Evolutionary conservation across 37 sponge, comb jelly and placozoan genomes (phyloP).

Genomic region (Lycopodina hypogea): DNA sequence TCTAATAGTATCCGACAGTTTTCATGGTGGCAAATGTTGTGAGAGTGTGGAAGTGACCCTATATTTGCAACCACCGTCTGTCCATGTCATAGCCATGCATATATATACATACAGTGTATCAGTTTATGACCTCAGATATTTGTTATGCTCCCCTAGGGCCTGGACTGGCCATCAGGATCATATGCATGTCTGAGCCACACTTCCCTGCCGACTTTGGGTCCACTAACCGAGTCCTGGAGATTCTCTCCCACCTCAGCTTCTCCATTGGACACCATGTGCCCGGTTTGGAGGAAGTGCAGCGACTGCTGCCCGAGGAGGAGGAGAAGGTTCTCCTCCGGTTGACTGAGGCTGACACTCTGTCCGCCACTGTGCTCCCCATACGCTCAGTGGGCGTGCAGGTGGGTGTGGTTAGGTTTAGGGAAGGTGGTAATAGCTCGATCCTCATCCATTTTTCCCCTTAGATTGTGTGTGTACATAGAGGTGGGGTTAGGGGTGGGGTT

Average conservation of each 20-base stretch:
- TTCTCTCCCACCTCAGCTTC: neutral
- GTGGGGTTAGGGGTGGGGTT: too few species aligned
- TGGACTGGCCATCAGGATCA: slow-evolving; percentile 77
- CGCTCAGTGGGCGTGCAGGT: slow-evolving; percentile 87
- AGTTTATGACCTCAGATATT: too few species aligned
- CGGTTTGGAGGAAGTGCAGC: neutral
- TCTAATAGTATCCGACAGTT: too few species aligned
- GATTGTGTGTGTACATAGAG: too few species aligned
- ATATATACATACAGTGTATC: too few species aligned
- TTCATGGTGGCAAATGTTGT: too few species aligned
- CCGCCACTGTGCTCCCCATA: slow-evolving; percentile 73
- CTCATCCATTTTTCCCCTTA: neutral
- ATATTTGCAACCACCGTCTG: too few species aligned
- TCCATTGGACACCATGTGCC: neutral
- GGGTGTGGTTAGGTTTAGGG: neutral
- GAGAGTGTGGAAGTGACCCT: too few species aligned
- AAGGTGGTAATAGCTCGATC: neutral
- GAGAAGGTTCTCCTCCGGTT: slow-evolving; percentile 51
- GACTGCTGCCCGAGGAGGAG: slow-evolving; percentile 7
- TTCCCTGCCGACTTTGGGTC: slow-evolving; percentile 36
- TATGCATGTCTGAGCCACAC: slow-evolving; percentile 57
- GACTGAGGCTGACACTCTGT: slow-evolving; percentile 27
- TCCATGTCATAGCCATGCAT: too few species aligned
- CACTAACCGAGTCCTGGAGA: slow-evolving; percentile 31
- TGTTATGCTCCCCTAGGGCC: slow-evolving; percentile 63